Conservation (phyloP, 2,113 vertebrate species). For the Macaca mulatta region DNA sequence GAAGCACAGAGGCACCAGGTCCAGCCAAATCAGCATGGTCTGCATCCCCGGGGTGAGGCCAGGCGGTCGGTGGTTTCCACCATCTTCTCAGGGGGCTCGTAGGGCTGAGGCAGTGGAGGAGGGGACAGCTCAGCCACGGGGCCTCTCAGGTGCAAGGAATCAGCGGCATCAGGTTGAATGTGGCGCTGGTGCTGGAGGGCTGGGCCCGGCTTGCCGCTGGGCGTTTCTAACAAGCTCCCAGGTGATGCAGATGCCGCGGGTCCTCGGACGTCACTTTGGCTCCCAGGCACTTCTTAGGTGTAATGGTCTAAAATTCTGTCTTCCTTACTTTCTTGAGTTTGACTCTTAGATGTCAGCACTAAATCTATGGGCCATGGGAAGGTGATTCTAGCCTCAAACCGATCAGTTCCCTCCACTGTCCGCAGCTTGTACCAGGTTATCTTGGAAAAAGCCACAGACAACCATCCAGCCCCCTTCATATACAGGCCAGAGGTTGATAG, state of each 20-base stretch:
- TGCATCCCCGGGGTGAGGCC: background rate
- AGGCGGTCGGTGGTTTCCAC: background rate
- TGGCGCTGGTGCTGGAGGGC: background rate
- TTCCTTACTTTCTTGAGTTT: background rate
- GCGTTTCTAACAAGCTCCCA: background rate
- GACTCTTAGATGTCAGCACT: background rate
- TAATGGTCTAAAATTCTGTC: background rate
- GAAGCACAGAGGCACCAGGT: background rate
- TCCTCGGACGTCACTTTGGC: background rate
- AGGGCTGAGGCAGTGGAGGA: background rate
- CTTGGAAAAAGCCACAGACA: background rate
- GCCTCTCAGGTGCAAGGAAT: background rate
- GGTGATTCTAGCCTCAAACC: background rate
- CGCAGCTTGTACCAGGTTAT: no score
- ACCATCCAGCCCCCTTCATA: background rate
- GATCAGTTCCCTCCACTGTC: background rate
- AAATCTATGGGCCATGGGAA: background rate
- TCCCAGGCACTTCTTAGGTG: background rate
- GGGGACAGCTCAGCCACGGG: background rate
- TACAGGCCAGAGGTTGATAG: rapidly evolving
- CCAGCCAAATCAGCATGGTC: background rate
- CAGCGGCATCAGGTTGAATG: background rate
- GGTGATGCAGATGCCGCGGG: background rate
- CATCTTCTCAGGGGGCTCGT: background rate
- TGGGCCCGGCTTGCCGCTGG: background rate